Percentiles rank a stretch among this genome's conserved stretches.
These are phyloP conservation scores for Grantiella picta DNA, from an alignment of 2,113 vertebrate genomes.

Conservation along the genomic window DNA sequence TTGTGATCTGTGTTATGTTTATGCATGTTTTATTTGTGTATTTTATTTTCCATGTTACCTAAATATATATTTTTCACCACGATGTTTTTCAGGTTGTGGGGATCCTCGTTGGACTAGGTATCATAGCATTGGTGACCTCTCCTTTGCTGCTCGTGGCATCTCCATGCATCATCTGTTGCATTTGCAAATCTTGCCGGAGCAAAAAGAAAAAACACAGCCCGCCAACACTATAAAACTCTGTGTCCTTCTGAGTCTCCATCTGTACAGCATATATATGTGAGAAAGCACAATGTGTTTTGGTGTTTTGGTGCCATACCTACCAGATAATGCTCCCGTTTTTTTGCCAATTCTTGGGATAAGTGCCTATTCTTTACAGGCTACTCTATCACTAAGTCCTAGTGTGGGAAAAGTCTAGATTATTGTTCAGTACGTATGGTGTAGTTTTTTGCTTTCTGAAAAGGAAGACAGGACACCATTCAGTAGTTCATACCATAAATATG, in stretches of 20 bases:
- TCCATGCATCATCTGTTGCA: conserved; percentile 92
- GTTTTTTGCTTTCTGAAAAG: not conserved
- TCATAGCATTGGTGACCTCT: conserved; percentile 91
- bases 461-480: not conserved
- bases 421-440: not conserved
- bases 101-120: conserved; percentile 89
- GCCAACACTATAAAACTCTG: conserved; percentile 64
- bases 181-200: conserved; percentile 88
- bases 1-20: not conserved
- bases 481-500: not conserved
- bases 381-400: conserved; percentile 1
- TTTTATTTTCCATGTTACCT: not conserved
- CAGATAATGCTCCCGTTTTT: conserved; percentile 33
- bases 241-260: not conserved
- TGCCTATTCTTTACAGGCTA: conserved; percentile 73
- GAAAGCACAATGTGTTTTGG: conserved; percentile 48
- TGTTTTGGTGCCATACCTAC: conserved; percentile 44
- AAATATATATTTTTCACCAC: not conserved
- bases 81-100: conserved; percentile 86
- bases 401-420: not conserved
- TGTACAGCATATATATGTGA: not conserved
- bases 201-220: conserved; percentile 82
- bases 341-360: conserved; percentile 71
- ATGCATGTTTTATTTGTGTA: not conserved
- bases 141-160: conserved; percentile 92